Conservation (phyloP, 2,888 invertebrate species). For the Ochropleura plecta region DNA sequence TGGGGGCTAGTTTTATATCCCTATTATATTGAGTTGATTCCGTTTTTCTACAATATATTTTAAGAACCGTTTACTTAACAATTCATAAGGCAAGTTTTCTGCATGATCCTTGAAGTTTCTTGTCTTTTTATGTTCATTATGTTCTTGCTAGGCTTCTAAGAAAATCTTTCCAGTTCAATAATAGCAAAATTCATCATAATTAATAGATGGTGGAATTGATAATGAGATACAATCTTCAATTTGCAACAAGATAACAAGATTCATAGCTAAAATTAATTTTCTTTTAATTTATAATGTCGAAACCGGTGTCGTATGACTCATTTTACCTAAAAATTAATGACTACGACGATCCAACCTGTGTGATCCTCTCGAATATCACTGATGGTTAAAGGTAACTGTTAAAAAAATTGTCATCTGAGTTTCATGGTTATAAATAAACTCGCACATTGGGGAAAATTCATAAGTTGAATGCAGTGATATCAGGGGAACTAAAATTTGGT, state of each 20-base stretch:
- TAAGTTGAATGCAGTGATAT: conserved; percentile 14
- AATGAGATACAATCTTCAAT: conserved; percentile 6
- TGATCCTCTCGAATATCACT: neutral
- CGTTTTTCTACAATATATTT: neutral
- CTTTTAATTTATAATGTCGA: neutral
- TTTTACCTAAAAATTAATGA: conserved; percentile 6
- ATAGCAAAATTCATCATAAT: neutral
- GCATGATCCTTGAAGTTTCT: neutral
- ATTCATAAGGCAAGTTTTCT: neutral
- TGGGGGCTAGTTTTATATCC: too few relatives aligned
- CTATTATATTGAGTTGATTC: neutral
- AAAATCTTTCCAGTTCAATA: neutral
- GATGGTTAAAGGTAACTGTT: neutral
- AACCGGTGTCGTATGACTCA: conserved; percentile 5
- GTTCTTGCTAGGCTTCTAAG: neutral
- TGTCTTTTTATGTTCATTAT: neutral
- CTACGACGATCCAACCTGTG: neutral
- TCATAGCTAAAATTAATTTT: neutral
- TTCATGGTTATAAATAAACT: neutral
- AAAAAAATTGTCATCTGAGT: neutral
- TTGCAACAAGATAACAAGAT: neutral
- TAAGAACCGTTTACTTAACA: neutral
- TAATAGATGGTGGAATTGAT: neutral
- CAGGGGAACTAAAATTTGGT: neutral
- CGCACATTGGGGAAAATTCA: neutral